Evolutionary conservation across 2,797 vertebrate species (phyloP), one percentile per base, ranked within the genome.

Genomic region (Esox masquinongy): DNA sequence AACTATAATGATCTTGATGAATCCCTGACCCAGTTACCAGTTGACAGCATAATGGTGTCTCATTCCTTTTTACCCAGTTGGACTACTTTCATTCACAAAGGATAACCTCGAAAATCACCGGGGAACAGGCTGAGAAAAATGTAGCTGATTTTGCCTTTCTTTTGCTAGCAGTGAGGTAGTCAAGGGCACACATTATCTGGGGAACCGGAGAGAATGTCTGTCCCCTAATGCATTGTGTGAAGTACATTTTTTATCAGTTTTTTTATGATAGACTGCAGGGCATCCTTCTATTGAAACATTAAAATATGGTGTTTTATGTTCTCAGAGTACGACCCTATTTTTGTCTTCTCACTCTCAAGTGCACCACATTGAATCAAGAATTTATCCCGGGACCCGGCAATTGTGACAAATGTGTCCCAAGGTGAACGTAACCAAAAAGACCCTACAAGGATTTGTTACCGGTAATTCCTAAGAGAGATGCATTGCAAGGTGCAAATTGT

Each of bases 151-250:
- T 75, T 78, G 73, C 47, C 79, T 80, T 79, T 77, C 43, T 77
- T 68, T 78, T 73, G 77, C 66, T 75, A 77, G 47, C 68, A 76
- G 66, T 73, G 81, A 76, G 73, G 74, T 73, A 80, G 79, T 79
- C 79, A 86, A 87, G 82, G 83, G 74, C 79, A 70, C 76, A 50
- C 63, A 67, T 83, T 81, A 83, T 76, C 77, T 75, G 12, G 39
- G 69, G 81, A 82, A 78, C 68, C 9, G 19, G 53, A 34, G 59
- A 75, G 79, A 77, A 73, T 68, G 34, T 34, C 34, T 31, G 67
- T 76, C 80, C 77, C 66, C 73, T 63, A 53, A 70, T 39, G 22
- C 36, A 43, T 36, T 47, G 17, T 77, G 77, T 59, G 76, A 76
- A 78, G 79, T 80, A 83, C 78, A 77, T 78, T 74, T 77, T 68